A percentile compares a stretch with the other conserved stretches of the same genome.
Conservation (phyloP, 2,113 vertebrate species). For the Pristiophorus japonicus region DNA sequence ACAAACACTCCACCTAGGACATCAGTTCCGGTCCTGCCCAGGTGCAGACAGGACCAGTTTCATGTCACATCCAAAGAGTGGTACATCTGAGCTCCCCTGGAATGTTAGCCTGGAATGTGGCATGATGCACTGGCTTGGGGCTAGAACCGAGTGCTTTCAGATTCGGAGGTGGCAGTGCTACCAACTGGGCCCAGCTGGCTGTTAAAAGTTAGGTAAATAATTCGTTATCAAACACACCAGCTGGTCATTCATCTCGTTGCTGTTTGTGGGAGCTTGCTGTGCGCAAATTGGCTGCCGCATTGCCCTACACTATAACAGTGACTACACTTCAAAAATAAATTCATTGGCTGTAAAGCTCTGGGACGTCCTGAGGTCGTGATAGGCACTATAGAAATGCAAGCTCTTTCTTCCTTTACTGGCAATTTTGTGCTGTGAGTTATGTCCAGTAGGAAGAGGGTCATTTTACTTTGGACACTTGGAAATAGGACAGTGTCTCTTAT, state of each 20-base stretch:
- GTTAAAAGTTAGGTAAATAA: too few relatives aligned
- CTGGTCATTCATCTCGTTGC: neutral
- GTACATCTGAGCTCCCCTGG: neutral
- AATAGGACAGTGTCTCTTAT: neutral
- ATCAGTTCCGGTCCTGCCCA: too few relatives aligned
- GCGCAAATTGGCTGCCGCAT: neutral
- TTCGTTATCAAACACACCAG: neutral
- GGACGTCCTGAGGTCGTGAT: neutral
- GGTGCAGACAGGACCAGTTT: neutral
- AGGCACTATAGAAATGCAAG: neutral
- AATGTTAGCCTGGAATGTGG: neutral
- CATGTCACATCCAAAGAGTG: neutral
- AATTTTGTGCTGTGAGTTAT: neutral
- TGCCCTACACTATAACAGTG: neutral
- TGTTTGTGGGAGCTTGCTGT: neutral
- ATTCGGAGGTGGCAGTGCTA: neutral
- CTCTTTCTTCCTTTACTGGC: neutral
- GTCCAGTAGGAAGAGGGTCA: neutral
- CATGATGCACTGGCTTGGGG: neutral
- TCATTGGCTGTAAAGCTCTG: neutral
- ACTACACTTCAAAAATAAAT: neutral
- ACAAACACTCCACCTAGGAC: too few relatives aligned
- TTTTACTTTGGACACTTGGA: neutral
- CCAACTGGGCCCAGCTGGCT: neutral
- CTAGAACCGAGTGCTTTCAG: neutral